Evolutionary conservation across 2,113 vertebrate genomes (phyloP).

Genomic region (Cheirogaleus medius): DNA sequence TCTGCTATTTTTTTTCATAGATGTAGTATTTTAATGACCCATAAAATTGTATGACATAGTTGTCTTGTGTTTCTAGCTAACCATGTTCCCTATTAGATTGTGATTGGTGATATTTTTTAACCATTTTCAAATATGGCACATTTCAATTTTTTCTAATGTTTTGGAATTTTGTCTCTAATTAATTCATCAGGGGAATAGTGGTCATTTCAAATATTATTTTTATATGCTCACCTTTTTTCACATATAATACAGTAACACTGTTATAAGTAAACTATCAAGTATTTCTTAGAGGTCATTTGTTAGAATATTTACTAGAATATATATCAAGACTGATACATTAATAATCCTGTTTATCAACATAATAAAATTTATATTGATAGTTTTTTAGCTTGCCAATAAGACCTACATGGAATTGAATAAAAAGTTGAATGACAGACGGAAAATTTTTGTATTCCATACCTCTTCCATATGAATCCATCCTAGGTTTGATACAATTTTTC

Average conservation of each 20-base stretch:
- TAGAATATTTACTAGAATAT: neutral
- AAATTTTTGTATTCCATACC: rapidly evolving
- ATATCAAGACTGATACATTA: neutral
- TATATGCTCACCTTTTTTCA: neutral
- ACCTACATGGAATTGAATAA: neutral
- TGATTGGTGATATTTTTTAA: neutral
- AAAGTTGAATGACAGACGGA: neutral
- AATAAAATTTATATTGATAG: neutral
- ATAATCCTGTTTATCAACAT: neutral
- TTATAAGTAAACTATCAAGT: neutral
- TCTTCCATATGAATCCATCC: neutral
- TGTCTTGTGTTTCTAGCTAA: neutral
- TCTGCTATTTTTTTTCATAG: neutral
- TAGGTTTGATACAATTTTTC: neutral
- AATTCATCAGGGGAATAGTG: neutral
- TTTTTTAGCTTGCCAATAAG: neutral
- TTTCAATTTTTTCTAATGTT: neutral
- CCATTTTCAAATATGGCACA: neutral
- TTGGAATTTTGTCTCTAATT: neutral
- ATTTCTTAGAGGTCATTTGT: neutral
- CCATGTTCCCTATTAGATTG: neutral
- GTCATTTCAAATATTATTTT: neutral
- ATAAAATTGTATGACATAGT: neutral
- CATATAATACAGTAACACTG: neutral
- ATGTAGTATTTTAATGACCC: neutral